Percentiles rank a stretch among this genome's conserved stretches.
Evolutionary conservation across 2,113 vertebrate genomes (phyloP).

Genomic region (Callorhinus ursinus): DNA sequence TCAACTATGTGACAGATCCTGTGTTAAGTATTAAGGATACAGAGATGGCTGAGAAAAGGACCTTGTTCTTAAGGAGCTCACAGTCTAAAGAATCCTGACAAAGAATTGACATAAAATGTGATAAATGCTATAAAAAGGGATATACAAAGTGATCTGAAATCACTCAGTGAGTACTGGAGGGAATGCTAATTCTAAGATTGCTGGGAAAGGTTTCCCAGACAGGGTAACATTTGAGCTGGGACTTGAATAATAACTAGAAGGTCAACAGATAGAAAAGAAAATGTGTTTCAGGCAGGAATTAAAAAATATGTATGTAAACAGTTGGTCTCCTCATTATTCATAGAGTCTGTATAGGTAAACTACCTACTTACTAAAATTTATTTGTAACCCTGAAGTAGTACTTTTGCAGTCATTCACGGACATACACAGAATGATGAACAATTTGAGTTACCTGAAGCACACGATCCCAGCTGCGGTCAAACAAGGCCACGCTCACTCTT

Average conservation of each 20-base stretch:
- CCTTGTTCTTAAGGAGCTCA: neutral
- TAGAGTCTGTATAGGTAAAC: neutral
- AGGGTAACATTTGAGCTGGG: neutral
- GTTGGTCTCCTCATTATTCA: neutral
- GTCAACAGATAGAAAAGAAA: neutral
- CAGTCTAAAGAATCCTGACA: neutral
- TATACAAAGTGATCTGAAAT: neutral
- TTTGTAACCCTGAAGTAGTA: neutral
- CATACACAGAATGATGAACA: neutral
- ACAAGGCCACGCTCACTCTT: neutral
- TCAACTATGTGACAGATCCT: neutral
- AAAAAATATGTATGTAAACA: neutral
- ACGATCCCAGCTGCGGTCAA: neutral
- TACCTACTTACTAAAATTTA: neutral
- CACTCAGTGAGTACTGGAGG: neutral
- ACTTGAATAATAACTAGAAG: conserved; percentile 15
- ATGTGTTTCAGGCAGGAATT: neutral
- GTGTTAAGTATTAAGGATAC: neutral
- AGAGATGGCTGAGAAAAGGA: conserved; percentile 22
- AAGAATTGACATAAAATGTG: conserved; percentile 33
- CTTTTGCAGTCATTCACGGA: neutral
- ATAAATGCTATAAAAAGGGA: conserved; percentile 14
- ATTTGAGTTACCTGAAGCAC: neutral
- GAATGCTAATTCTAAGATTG: neutral
- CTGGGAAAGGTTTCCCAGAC: neutral